phyloP scores from a whole-genome alignment of 2,797 vertebrate genomes.

The Pachyuromys duprasi region DNA sequence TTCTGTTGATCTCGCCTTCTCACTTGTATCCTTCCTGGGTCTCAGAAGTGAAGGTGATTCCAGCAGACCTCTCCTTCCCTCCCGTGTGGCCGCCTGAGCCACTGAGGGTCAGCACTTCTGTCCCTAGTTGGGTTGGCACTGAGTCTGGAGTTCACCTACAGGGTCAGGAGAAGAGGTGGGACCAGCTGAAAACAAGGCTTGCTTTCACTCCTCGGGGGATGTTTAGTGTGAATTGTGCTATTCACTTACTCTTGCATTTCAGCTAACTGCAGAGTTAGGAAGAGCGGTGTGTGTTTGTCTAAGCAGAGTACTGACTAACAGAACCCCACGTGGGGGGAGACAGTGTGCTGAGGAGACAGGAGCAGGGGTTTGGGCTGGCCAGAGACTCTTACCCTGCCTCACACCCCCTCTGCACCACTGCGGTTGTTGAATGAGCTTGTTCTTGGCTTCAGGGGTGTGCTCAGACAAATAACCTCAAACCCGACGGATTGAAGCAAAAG shows the following conservation, averaged over 20 bases:
- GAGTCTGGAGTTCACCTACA: rapidly evolving
- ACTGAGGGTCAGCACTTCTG: too few relatives aligned
- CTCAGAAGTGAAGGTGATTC: background rate
- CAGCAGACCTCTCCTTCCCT: background rate
- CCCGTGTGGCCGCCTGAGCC: background rate
- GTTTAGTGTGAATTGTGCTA: rapidly evolving
- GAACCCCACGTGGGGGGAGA: background rate
- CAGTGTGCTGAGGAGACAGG: background rate
- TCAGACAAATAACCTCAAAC: background rate
- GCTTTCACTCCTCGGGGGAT: background rate
- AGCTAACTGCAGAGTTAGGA: background rate
- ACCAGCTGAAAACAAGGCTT: background rate
- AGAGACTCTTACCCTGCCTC: background rate
- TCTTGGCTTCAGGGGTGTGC: background rate
- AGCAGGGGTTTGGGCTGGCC: background rate
- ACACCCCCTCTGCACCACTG: rapidly evolving
- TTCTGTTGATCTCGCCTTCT: background rate
- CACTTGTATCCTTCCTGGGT: background rate
- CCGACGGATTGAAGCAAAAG: background rate
- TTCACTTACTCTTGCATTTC: background rate
- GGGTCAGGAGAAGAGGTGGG: rapidly evolving
- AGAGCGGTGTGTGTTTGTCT: background rate
- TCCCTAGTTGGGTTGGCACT: rapidly evolving
- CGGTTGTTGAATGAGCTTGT: background rate
- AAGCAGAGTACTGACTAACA: background rate